Evolutionary conservation across 2,888 invertebrate species (phyloP).

Genomic region (Globia sparganii): DNA sequence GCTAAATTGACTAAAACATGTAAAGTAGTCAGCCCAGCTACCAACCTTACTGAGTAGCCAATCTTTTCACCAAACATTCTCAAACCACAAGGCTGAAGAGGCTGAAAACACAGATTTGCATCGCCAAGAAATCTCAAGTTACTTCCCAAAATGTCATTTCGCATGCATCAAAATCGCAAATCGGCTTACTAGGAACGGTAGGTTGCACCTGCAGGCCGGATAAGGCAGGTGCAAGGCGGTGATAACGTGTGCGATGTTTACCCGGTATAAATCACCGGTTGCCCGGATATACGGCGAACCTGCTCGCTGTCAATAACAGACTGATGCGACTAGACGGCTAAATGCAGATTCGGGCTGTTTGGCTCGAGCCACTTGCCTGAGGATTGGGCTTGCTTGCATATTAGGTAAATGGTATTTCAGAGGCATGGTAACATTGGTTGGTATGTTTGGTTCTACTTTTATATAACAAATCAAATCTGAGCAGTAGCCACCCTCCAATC

Average conservation of each 20-base stretch:
- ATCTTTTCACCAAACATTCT: slow-evolving; percentile 1
- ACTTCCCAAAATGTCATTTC: slow-evolving; percentile 64
- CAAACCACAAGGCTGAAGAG: slow-evolving; percentile 10
- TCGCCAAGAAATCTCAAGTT: slow-evolving; percentile 42
- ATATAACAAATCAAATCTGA: no score
- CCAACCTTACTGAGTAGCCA: not conserved
- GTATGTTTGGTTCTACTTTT: not conserved
- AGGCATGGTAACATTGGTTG: not conserved
- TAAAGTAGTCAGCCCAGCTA: not conserved
- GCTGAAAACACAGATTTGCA: slow-evolving; percentile 43
- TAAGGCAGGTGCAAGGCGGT: slow-evolving; percentile 84
- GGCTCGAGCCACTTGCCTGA: slow-evolving; percentile 37
- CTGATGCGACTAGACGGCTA: slow-evolving; percentile 70
- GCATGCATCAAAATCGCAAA: slow-evolving; percentile 83
- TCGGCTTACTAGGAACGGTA: slow-evolving; percentile 77
- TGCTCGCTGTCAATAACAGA: slow-evolving; percentile 80
- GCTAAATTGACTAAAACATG: not conserved
- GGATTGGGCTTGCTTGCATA: slow-evolving; percentile 20
- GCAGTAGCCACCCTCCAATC: not conserved
- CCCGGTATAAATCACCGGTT: slow-evolving; percentile 76
- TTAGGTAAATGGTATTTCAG: slow-evolving; percentile 28
- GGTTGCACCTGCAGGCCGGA: slow-evolving; percentile 68
- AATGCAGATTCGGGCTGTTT: slow-evolving; percentile 73
- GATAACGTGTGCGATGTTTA: slow-evolving; percentile 84
- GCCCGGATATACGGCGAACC: slow-evolving; percentile 59